Evolutionary conservation across 2,113 vertebrate genomes (phyloP), one percentile per base, ranked within the genome.

Genomic region (Pungitius pungitius): DNA sequence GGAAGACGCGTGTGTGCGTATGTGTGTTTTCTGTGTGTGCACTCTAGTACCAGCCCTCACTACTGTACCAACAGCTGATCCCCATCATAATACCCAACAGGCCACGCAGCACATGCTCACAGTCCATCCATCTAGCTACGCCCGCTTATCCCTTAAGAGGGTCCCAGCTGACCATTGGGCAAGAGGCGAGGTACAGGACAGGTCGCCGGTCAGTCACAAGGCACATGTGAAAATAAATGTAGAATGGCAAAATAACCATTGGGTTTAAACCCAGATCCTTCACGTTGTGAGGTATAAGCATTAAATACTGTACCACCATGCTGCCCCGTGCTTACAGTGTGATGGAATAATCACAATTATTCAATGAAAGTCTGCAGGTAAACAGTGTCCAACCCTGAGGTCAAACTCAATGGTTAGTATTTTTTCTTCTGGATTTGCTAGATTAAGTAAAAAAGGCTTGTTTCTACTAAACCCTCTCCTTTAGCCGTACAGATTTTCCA

Each of bases 271-370:
- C 27, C 30, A 14, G 10, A 67, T 18, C 7, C 43, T 10, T 42
- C 18, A 54, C 15, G 7, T 20, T 33, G 35, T 40, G 54, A 67
- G 47, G 17, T 1, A 6, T 26, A 22, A 56, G 51, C 14, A 18
- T 43, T n/a, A 39, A 51, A 47, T 8, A 37, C 2, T 27, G 11
- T 1, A n/a, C 24, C 30, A 8, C 62, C 6, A 3, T 20, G 39
- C 66, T 7, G 33, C 37, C 20, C 14, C 72, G 81, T 80, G 84
- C 82, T 87, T 78, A 55, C 80, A 81, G 73, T 81, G 77, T 73
- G 85, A 87, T 84, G 87, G 79, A 87, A 75, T 86, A 85, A 85
- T 85, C 81, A 82, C 86, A 91, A 89, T 89, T 68, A 80, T 84
- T 72, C 54, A 47, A 35, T 12, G 14, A 22, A 71, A 45, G 35